phyloP scores from a whole-genome alignment of 1,140 invertebrate genomes.

The Heliconius melpomene region DNA sequence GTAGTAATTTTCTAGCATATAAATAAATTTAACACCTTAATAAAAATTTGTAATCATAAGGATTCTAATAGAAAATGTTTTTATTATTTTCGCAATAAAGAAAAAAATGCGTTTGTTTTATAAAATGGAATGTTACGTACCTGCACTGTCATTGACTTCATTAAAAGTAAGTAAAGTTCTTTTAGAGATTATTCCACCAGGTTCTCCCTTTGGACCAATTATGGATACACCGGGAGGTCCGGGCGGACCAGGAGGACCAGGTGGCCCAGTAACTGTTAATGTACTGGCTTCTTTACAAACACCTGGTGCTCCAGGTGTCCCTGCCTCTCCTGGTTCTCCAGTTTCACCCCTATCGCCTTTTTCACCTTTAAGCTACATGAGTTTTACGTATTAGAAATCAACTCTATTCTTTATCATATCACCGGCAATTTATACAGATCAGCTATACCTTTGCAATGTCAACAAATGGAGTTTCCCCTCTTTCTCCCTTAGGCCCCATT shows the following conservation, averaged over 20 bases:
- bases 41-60: too few relatives aligned
- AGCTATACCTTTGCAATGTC: slow-evolving; percentile 51
- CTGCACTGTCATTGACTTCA: slow-evolving; percentile 31
- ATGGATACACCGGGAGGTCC: slow-evolving; percentile 59
- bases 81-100: too few relatives aligned
- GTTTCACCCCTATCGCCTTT: slow-evolving; percentile 56
- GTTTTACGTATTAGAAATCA: background rate
- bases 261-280: slow-evolving; percentile 41
- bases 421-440: too few relatives aligned
- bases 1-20: too few relatives aligned
- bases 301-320: slow-evolving; percentile 49
- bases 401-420: background rate
- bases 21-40: too few relatives aligned
- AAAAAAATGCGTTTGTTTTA: too few relatives aligned
- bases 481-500: slow-evolving; percentile 51
- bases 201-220: slow-evolving; percentile 62
- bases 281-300: slow-evolving; percentile 36
- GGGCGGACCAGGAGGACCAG: slow-evolving; percentile 45
- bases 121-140: slow-evolving; percentile 25
- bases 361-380: slow-evolving; percentile 56
- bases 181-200: slow-evolving; percentile 45
- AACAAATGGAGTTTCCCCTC: slow-evolving; percentile 46
- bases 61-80: too few relatives aligned
- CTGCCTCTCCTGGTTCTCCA: slow-evolving; percentile 49
- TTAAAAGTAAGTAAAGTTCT: slow-evolving; percentile 33